Evolutionary conservation across 2,113 vertebrate species (phyloP), one percentile per base, ranked within the genome.

Genomic region (Montifringilla adamsi): DNA sequence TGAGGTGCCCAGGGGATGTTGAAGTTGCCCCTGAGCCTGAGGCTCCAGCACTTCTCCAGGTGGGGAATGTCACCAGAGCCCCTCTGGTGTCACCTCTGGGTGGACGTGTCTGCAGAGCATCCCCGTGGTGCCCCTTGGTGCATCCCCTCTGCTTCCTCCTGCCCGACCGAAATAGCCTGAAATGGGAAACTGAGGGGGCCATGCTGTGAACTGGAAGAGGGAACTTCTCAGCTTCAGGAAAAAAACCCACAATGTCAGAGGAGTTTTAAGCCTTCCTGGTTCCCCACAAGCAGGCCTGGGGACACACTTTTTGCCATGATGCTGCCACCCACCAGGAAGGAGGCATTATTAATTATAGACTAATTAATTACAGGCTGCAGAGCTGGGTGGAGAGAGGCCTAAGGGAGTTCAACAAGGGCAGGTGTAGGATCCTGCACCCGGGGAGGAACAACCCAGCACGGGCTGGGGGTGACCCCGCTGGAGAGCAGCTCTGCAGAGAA

Each of bases 1-100:
- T 0, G 0, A 62, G 30, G 35, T 19, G 17, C n/a, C 28, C 10
- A 9, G 28, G 39, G n/a, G 7, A 39, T 1, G 3, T 1, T 3
- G 2, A 72, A 33, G 28, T 8, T 39, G 53, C 12, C 33, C 58
- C 72, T 22, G 64, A 90, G 31, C 47, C 73, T 60, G 41, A 56
- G 41, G 23, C 11, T 80, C 55, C 85, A 53, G 46, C 3, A 0
- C 6, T 14, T 53, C 49, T 67, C 52, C 33, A 28, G 13, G 8
- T 1, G 3, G 13, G 35, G n/a, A 87, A 62, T 5, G 50, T 67
- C 92, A 77, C 59, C 0, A 0, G 44, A 33, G n/a, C 12, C 31
- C 24, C 55, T 50, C 50, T 27, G 11, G n/a, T 15, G 23, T 56
- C 64, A 60, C 46, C 33, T 87, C 18, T 39, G 74, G 44, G 35